Evolutionary conservation across 2,888 invertebrate species (phyloP).

Genomic region (Maniola hyperantus): DNA sequence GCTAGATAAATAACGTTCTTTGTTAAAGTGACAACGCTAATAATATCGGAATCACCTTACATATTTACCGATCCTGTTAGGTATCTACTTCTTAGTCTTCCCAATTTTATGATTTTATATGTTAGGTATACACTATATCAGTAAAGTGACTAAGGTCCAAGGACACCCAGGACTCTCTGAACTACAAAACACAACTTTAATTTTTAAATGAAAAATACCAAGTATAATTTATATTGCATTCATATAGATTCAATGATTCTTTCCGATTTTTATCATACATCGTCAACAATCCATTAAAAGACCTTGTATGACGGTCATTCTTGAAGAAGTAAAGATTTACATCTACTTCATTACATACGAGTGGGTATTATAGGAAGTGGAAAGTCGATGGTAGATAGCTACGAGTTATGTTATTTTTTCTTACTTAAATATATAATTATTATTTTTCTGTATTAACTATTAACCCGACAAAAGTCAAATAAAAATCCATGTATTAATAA

Average conservation of each 20-base stretch:
- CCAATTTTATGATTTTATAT: conserved; percentile 3
- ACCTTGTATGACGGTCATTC: conserved; percentile 8
- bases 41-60: conserved; percentile 21
- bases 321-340: conserved; percentile 4
- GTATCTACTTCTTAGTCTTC: conserved; percentile 11
- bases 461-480: no score
- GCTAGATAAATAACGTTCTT: conserved; percentile 28
- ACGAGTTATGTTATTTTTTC: no score
- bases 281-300: not conserved
- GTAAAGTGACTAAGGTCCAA: not conserved
- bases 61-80: conserved; percentile 40
- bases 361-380: not conserved
- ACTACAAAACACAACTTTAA: no score
- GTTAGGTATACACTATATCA: conserved; percentile 18
- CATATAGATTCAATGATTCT: not conserved
- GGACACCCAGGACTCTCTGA: no score
- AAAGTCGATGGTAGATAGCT: not conserved
- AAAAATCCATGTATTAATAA: no score
- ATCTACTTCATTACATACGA: conserved; percentile 3
- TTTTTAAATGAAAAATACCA: not conserved
- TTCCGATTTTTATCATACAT: not conserved
- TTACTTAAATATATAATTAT: no score
- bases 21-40: conserved; percentile 39
- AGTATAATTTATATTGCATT: no score
- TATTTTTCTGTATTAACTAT: no score